These are phyloP conservation scores for Apamea sordens DNA, from an alignment of 2,888 invertebrate species.

Conservation along the genomic window DNA sequence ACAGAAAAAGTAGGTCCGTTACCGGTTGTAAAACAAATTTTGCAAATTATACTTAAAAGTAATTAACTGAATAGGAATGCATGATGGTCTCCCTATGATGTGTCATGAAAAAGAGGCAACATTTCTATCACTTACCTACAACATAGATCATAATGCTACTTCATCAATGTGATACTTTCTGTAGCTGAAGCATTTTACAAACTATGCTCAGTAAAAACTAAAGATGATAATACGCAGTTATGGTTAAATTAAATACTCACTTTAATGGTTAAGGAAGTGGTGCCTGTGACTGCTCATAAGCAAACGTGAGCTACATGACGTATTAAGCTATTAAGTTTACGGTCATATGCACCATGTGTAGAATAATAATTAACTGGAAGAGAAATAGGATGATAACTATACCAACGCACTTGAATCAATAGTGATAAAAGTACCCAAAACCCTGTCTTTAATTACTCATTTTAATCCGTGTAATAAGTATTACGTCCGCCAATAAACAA, in stretches of 20 bases:
- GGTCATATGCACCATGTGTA: neutral
- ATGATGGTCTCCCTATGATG: neutral
- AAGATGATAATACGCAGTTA: neutral
- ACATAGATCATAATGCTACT: neutral
- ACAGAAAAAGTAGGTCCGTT: neutral
- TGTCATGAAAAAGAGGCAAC: neutral
- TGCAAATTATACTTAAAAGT: neutral
- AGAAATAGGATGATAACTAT: neutral
- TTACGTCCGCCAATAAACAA: neutral
- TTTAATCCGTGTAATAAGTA: conserved; percentile 23
- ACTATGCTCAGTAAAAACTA: neutral
- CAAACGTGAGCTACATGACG: conserved; percentile 21
- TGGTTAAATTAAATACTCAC: neutral
- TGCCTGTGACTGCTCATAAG: neutral
- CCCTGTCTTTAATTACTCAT: neutral
- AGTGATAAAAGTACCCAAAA: neutral
- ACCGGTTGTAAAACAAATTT: conserved; percentile 10
- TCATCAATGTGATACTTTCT: neutral
- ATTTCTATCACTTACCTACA: neutral
- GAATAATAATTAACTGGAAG: conserved; percentile 9
- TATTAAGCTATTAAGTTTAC: conserved; percentile 1
- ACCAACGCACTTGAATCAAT: neutral
- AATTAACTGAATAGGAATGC: neutral
- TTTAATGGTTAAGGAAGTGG: conserved; percentile 6
- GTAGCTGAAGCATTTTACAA: neutral